Evolutionary conservation across 2,797 vertebrate species (phyloP).

Genomic region (Allobates femoralis): DNA sequence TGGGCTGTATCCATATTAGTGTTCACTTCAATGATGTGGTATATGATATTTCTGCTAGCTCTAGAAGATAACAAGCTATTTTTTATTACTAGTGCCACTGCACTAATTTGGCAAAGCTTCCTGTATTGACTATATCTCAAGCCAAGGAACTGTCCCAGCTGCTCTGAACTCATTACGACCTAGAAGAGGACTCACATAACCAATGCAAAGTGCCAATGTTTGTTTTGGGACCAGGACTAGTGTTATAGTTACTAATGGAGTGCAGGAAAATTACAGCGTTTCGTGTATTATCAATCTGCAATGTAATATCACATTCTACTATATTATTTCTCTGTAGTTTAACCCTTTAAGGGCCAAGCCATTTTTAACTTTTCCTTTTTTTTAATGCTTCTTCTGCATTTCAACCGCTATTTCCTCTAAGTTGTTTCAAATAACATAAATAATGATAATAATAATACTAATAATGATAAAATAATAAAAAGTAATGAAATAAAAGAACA

Average conservation of each 20-base stretch:
- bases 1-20: too few species aligned
- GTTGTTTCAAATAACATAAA: too few species aligned
- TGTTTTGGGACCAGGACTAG: not conserved
- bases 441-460: too few species aligned
- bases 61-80: not conserved
- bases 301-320: not conserved
- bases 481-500: too few species aligned
- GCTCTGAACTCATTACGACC: conserved; percentile 6
- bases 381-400: too few species aligned
- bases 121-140: not conserved
- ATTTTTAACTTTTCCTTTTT: not conserved
- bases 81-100: not conserved
- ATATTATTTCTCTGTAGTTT: not conserved
- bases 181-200: not conserved
- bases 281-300: not conserved
- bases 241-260: conserved; percentile 13
- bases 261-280: not conserved
- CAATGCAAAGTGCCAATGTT: not conserved
- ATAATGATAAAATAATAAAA: too few species aligned
- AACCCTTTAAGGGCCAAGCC: not conserved
- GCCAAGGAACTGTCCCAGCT: not conserved
- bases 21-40: too few species aligned
- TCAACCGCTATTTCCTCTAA: too few species aligned
- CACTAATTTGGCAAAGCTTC: not conserved
- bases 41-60: not conserved